A percentile compares a stretch with the other conserved stretches of the same genome.
These are phyloP conservation scores for Abrostola tripartita DNA, from an alignment of 2,888 invertebrate genomes.

Conservation along the genomic window DNA sequence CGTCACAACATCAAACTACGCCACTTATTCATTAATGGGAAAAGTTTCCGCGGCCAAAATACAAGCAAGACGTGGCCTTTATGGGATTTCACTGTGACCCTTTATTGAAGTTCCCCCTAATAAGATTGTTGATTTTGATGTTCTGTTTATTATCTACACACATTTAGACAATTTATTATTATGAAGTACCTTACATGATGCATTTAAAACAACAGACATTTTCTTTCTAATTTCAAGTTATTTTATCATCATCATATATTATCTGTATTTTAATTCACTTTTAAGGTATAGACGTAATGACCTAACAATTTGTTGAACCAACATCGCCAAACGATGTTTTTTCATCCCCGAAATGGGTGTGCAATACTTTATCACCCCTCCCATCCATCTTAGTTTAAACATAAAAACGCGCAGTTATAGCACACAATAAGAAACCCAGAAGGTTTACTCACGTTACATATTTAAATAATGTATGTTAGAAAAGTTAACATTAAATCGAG, in stretches of 20 bases:
- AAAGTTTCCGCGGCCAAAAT: conserved; percentile 46
- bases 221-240: too few species aligned
- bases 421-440: neutral
- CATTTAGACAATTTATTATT: neutral
- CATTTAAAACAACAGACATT: too few species aligned
- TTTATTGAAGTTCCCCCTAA: conserved; percentile 9
- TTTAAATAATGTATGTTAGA: too few species aligned
- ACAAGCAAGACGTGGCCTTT: conserved; percentile 35
- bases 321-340: conserved; percentile 17
- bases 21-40: conserved; percentile 54
- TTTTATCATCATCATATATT: too few species aligned
- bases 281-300: conserved; percentile 2
- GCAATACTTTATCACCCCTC: neutral
- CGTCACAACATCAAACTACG: conserved; percentile 55
- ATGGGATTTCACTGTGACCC: conserved; percentile 28
- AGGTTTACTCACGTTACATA: neutral
- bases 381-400: conserved; percentile 7
- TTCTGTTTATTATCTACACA: neutral
- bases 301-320: conserved; percentile 23
- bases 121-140: conserved; percentile 7
- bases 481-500: too few species aligned
- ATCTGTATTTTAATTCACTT: conserved; percentile 18
- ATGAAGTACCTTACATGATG: too few species aligned
- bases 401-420: conserved; percentile 11
- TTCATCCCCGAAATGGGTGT: conserved; percentile 18